Base-by-base conservation (phyloP, 2,113 vertebrate genomes). In the Tragelaphus strepsiceros region DNA sequence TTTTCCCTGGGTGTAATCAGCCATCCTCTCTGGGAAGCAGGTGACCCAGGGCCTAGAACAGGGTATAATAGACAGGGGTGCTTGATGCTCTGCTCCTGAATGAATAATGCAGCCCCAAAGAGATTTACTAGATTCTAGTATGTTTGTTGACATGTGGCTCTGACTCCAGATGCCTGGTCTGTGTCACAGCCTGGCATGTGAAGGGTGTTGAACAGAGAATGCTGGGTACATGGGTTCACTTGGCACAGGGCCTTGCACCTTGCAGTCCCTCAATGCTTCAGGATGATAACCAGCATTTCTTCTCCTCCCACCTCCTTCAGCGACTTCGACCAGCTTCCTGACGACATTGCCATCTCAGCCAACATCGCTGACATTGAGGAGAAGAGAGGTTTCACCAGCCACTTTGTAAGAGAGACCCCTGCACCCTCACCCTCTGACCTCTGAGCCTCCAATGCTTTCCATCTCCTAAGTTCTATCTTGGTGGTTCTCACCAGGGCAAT, bases 261-360 rank as follows among this genome's bases (percentile, higher is more conserved):
- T 32, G 35, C 0, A 3, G 26, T 39, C 8, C 0, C 28, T 1
- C 19, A 7, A 4, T 39, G 1, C 24, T 0, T 11, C 59, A 5
- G 87, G 62, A 43, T 3, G 6, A 4, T 91, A 12, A 94, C 35
- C 22, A 1, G 24, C 2, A 2, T 91, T 80, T 61, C 54, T 97
- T 93, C 89, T 77, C 22, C 85, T 91, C 89, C 95, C 93, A 0
- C 58, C 96, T 90, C 49, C 35, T 49, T 46, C 98, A 99, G 99
- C 88, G 99, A 99, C 98, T 99, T 99, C 71, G 99, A 99, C 39
- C 99, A 99, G 98, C 99, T 99, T 74, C 99, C 99, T 0, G 98
- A 99, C 35, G 99, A 99, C 17, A 98, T 99, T 30, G 99, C 99
- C 0, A 39, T 99, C 97, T 99, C 99, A 1, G 99, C 99, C 95